Evolutionary conservation across 2,888 invertebrate species (phyloP), one percentile per base, ranked within the genome.

Genomic region (Linnaemya tessellans): DNA sequence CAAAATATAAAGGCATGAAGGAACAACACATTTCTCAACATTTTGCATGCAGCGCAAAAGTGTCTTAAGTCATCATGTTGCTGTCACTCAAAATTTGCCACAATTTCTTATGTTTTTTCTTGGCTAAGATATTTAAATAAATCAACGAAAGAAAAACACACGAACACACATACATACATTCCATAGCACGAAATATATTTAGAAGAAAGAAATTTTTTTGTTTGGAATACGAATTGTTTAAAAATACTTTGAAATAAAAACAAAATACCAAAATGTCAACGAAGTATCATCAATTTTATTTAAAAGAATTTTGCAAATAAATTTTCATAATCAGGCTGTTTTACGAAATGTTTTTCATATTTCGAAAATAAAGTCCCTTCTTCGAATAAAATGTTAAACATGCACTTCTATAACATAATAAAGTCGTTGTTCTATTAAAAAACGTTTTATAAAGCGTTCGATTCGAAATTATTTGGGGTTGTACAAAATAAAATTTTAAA

Each of bases 51-150:
- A 62, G 25, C 49, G n/a, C 74, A 80, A 80, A 82, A 80, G 54
- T 84, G 80, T 77, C 80, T 84, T 62, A 67, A 60, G 67, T 73
- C 77, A 77, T 77, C 84, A 84, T 81, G 84, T 80, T 68, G 73
- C 78, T 84, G 84, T 84, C 84, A 84, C 77, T 84, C 84, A 84
- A 75, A 80, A 73, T 77, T 43, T 77, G 82, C 70, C 77, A 82
- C 82, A 82, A 71, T 78, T 58, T 49, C 30, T 64, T 54, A 35
- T 49, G 64, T 22, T 49, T 38, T 58, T 54, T 38, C 22, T 70
- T 51, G 25, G 68, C 62, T 62, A 30, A 71, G 71, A 51, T 54
- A 81, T 81, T 73, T 68, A 81, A 78, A 80, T 70, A 79, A 80
- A 73, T 80, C 73, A 73, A 41, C 58, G 46, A 56, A 41, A 64